A percentile compares a stretch with the other conserved stretches of the same genome.
Conservation (phyloP, 2,797 vertebrate species). For the Parauchenoglanis ngamensis region DNA sequence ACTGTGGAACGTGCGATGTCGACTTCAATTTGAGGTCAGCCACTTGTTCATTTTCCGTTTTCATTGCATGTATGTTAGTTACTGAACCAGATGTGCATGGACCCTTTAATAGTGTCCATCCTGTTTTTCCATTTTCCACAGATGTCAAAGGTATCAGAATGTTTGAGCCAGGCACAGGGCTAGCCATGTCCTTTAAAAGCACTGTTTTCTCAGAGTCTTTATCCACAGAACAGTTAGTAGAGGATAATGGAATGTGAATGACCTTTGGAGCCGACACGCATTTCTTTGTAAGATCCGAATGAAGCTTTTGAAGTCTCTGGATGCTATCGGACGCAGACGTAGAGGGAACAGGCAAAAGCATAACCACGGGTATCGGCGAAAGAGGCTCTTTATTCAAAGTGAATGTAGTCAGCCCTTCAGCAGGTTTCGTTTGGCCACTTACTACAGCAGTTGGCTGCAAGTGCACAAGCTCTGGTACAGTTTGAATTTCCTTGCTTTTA, state of each 20-base stretch:
- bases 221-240: neutral
- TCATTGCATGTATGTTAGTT: neutral
- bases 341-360: conserved; percentile 66
- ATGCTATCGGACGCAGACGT: conserved; percentile 39
- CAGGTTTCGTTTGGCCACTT: conserved; percentile 12
- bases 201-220: conserved; percentile 11
- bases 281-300: conserved; percentile 25
- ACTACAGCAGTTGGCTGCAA: conserved; percentile 12
- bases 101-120: conserved; percentile 33
- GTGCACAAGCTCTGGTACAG: neutral
- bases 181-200: conserved; percentile 8
- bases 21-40: neutral
- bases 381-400: conserved; percentile 66
- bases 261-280: neutral
- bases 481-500: conserved; percentile 11
- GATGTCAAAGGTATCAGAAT: conserved; percentile 42
- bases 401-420: conserved; percentile 64
- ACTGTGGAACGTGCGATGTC: neutral
- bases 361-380: conserved; percentile 66
- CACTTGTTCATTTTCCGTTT: neutral
- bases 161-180: conserved; percentile 16
- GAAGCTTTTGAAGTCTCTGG: conserved; percentile 24
- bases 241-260: conserved; percentile 11
- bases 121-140: conserved; percentile 25
- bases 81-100: neutral